A percentile compares a stretch with the other conserved stretches of the same genome.
Conservation (phyloP, 2,888 invertebrate species). For the Ornithoptera priamus region DNA sequence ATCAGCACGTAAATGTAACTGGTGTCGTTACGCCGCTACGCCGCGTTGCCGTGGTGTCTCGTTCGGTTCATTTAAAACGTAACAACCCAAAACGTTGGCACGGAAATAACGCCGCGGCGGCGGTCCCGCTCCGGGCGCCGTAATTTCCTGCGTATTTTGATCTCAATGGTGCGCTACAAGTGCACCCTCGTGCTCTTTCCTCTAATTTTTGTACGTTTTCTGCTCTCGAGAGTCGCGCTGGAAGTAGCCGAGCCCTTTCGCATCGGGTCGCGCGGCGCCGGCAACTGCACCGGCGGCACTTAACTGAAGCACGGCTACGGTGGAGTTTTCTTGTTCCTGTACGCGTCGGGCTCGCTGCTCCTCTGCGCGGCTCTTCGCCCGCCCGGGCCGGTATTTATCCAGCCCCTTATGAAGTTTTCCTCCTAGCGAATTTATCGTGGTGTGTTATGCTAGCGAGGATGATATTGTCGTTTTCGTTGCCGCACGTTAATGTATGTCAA, state of each 20-base stretch:
- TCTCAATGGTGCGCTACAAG: conserved; percentile 79
- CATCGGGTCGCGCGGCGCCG: conserved; percentile 72
- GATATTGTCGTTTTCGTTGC: no score
- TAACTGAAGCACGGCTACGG: conserved; percentile 33
- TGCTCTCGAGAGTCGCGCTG: conserved; percentile 73
- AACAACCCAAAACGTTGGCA: conserved; percentile 71
- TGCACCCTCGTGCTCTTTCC: conserved; percentile 74
- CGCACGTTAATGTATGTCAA: no score
- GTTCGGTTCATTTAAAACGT: conserved; percentile 74
- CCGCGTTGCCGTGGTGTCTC: conserved; percentile 44
- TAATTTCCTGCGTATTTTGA: conserved; percentile 79
- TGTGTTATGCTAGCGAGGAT: no score
- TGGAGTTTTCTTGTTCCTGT: conserved; percentile 41
- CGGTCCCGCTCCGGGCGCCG: conserved; percentile 51
- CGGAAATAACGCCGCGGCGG: conserved; percentile 66
- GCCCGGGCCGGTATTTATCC: conserved; percentile 47
- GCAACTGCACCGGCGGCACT: conserved; percentile 62
- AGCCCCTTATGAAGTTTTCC: conserved; percentile 61
- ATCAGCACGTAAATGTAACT: conserved; percentile 41
- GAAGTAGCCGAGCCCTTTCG: conserved; percentile 79
- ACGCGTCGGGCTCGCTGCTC: conserved; percentile 40
- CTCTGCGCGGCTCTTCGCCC: conserved; percentile 59
- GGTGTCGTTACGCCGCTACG: conserved; percentile 18
- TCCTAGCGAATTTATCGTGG: conserved; percentile 48
- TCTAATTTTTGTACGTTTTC: conserved; percentile 79